Base-by-base conservation (phyloP, 1,140 invertebrate genomes). In the Nasonia vitripennis region DNA sequence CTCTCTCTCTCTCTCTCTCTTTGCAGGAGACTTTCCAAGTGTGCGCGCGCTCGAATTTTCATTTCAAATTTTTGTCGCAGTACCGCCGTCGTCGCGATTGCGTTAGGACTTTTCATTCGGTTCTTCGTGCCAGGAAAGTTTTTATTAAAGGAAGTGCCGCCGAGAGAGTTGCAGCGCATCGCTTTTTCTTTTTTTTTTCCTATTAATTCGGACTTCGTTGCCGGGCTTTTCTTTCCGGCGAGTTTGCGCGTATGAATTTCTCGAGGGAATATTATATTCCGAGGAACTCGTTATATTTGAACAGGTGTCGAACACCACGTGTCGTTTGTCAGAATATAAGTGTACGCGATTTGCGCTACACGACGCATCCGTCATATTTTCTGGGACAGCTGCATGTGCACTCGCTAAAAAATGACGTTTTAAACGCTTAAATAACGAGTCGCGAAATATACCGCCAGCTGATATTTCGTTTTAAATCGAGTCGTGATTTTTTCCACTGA, bases 21-120 rank as follows among this genome's bases (percentile, higher is more conserved):
- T 10, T 45, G 6, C 79, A 31, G 20, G 31, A 67, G 81, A 75
- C 75, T 48, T 71, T 34, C 62, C 83, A 78, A 86, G 85, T 75
- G 67, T 55, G 71, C 55, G 75, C 17, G 85, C 75, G 48, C 70
- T 45, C 70, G 78, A 82, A 68, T 84, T 86, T 86, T 78, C 77
- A 67, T 75, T 86, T 86, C 23, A 67, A 82, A 75, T 51, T 81
- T 82, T 78, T 45, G 41, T 51, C 45, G 75, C 45, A 5, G 23
- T 11, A 9, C 27, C 23, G n/a, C 23, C 9, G 68, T 7, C 9
- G 17, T 1, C 45, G 75, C 11, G 48, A 78, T 78, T 55, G 41
- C 51, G 78, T 41, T 41, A 67, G 62, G 78, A 81, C 81, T 84
- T 77, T 81, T 51, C 85, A 83, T 83, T 67, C 78, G 86, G 81